Evolutionary conservation across 2,797 vertebrate genomes (phyloP), one percentile per base, ranked within the genome.

Genomic region (Aratinga solstitialis): DNA sequence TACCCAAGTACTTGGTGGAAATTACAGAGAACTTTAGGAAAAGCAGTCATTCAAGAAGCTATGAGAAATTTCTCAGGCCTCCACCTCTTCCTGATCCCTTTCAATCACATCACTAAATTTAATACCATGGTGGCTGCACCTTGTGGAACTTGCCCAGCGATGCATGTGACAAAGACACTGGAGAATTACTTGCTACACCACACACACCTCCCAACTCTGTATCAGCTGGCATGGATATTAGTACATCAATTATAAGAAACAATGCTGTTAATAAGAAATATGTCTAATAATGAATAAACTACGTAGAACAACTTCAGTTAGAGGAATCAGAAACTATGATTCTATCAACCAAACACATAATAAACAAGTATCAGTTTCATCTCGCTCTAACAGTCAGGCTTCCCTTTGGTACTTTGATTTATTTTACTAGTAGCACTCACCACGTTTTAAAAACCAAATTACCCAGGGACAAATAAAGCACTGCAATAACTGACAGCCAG

Each of bases 291-390:
- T 23, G 17, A 63, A 54, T 16, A 22, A 36, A 34, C 18, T 3
- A 2, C 0, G 4, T 3, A 6, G 43, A 63, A 4, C 27, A 34
- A 23, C 4, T 36, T 22, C 66, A 67, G 2, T 7, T 29, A 68
- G 43, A 66, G 40, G 18, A 43, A 29, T 27, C 26, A 1, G 21
- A 54, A 89, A 27, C 30, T 2, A 43, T 19, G 43, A 43, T 43
- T 43, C 43, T 43, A 27, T 29, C 45, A 40, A 36, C 7, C 10
- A 11, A 45, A 83, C 32, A 1, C 16, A 21, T 11, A 75, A 76
- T 27, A 82, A 85, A 73, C 47, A 53, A 10, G 38, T 7, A 34
- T 27, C 1, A 14, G 22, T 54, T 67, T 56, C 32, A 10, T 43
- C 34, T 32, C n/a, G 23, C 43, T 63, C 23, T 19, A 56, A 34